These are phyloP conservation scores for Emydura subglobosa DNA, from an alignment of 2,113 vertebrate species.

Conservation along the genomic window DNA sequence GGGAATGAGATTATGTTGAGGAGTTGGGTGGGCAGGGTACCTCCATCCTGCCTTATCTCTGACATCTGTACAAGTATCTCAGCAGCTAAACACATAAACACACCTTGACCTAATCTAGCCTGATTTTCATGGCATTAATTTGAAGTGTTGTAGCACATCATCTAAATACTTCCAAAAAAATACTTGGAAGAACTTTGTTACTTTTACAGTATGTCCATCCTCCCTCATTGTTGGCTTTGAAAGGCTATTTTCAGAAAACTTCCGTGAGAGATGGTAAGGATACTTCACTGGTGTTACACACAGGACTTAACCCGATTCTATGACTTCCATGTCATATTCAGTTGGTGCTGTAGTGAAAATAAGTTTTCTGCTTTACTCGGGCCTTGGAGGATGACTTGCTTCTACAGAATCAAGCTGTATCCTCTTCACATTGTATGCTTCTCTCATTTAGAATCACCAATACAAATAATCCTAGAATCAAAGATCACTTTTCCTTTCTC, in stretches of 20 bases:
- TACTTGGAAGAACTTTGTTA: not conserved
- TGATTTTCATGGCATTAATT: not conserved
- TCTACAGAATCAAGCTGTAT: not conserved
- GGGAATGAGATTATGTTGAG: not conserved
- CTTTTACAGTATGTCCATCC: not conserved
- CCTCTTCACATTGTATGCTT: not conserved
- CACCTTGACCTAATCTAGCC: not conserved
- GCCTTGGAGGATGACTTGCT: not conserved
- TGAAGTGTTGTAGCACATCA: not conserved
- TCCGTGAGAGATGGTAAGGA: not conserved
- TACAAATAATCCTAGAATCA: not conserved
- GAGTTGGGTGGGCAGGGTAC: not conserved
- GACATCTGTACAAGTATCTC: not conserved
- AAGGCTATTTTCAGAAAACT: not conserved
- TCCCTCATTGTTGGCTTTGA: not conserved
- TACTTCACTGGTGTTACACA: not conserved
- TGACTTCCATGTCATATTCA: slow-evolving; percentile 7
- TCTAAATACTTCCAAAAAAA: not conserved
- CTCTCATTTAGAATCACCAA: not conserved
- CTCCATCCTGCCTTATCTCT: not conserved
- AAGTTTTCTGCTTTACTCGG: not conserved
- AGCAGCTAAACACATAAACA: not conserved
- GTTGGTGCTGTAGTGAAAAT: accelerated
- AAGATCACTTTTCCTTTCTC: not conserved
- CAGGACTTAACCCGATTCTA: not conserved